Base-by-base conservation (phyloP, 2,797 vertebrate species). In the Serranus cabrilla region DNA sequence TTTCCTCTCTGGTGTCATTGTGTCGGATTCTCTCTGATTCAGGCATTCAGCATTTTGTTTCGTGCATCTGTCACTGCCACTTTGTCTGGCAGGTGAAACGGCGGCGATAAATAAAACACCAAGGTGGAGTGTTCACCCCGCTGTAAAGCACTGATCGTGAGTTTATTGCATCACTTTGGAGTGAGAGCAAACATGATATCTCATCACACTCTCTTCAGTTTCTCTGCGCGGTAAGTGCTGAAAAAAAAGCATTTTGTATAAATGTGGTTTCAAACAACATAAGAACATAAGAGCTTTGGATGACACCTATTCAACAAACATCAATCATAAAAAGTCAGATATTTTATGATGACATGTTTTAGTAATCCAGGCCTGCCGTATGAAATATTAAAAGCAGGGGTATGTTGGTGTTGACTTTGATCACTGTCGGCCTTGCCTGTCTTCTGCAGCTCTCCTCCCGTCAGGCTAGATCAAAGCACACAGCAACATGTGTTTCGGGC, bases 401-500 rank as follows among this genome's bases (percentile, higher is more conserved):
- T 90, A 83, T 92, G 93, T 91, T 92, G 91, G 87, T 92, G 88
- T 94, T 91, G 90, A 87, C 92, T 95, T 94, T 95, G 93, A 95
- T 94, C 92, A 82, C 69, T 47, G 73, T 51, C 40, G 40, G 86
- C 85, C 86, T 84, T 78, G 87, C 80, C 89, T 76, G 85, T 89
- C 89, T 91, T 86, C 80, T 65, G 60, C 61, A 76, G 60, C 79
- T 79, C 82, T 83, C 64, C 62, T 71, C 71, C 58, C 76, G 84
- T 78, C 89, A 80, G 81, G 21, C 59, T 55, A 71, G 87, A 95
- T 95, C 93, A 95, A 93, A 94, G 89, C 67, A 13, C 71, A 52
- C 42, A 70, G 74, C 77, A 87, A 88, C 84, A 86, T 76, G 82
- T 86, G 80, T 88, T 82, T 80, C 80, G 73, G 74, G 56, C 79